Conservation (phyloP, 2,113 vertebrate genomes). For the Chaetops frenatus region DNA sequence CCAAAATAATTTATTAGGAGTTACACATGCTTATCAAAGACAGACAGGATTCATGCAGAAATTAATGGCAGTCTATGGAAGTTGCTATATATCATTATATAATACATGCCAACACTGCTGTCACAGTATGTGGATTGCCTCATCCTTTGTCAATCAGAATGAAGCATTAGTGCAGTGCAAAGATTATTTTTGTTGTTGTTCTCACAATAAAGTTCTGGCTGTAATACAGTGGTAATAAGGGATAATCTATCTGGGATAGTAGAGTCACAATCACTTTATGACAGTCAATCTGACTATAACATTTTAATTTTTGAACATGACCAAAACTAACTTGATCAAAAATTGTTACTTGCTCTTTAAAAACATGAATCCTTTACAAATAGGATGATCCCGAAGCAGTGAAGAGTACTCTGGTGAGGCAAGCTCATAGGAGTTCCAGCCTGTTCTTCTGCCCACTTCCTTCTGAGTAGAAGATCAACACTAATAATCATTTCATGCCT, state of each 20-base stretch:
- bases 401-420: neutral
- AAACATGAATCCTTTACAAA: neutral
- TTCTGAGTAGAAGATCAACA: neutral
- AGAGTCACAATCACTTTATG: neutral
- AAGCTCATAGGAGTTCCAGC: neutral
- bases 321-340: neutral
- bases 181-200: neutral
- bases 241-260: neutral
- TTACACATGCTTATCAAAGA: slow-evolving; percentile 32
- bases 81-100: neutral
- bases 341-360: neutral
- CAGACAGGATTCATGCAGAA: slow-evolving; percentile 4
- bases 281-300: neutral
- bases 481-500: neutral
- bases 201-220: neutral
- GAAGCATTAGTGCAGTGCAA: neutral
- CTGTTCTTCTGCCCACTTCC: neutral
- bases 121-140: neutral
- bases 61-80: neutral
- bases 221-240: neutral
- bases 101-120: neutral
- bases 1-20: slow-evolving; percentile 16
- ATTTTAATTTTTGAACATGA: neutral
- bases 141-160: neutral
- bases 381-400: neutral